Evolutionary conservation across 2,888 invertebrate species (phyloP), one percentile per base, ranked within the genome.

Genomic region (Crematogaster levior): DNA sequence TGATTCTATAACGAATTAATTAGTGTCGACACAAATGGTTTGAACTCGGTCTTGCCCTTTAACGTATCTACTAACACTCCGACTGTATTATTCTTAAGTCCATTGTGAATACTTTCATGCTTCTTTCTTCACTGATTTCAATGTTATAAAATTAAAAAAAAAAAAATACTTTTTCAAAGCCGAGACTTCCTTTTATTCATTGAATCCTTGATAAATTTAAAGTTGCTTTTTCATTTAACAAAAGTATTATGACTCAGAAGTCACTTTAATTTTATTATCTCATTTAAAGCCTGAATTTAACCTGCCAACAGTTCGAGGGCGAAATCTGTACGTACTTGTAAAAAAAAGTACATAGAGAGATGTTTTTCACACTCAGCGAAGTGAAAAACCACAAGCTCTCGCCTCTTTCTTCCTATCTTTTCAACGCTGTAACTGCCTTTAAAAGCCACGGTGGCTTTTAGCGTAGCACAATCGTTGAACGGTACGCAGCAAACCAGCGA

Each of bases 381-480:
- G 68, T 58, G 48, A 66, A 30, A 79, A 53, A 79, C 34, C 43
- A 34, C 46, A 48, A 18, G 37, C 24, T 43, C 43, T 30, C 43
- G n/a, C 21, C 37, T 56, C 18, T 56, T 21, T 66, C 6, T 34
- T 4, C 24, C 51, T 15, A 80, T 43, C 70, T 27, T 83, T 84
- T 84, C 61, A 85, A 74, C 77, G 80, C 70, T 81, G 86, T 83
- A 85, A 82, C 82, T 80, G 68, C 82, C 85, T 90, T 89, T 91
- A 89, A 90, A 91, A 91, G 90, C 88, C 84, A 82, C 72, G 85
- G 75, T 79, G 80, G 91, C 90, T 91, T 91, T 91, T 91, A 91
- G 86, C 84, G 88, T 77, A 86, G 86, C 87, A 85, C 85, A 84
- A 77, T 88, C 82, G 88, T 90, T 86, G 87, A 85, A 86, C 90